Percentiles rank a stretch among this genome's conserved stretches.
Evolutionary conservation across 1,140 invertebrate species (phyloP).

Genomic region (Chymomyza costata): DNA sequence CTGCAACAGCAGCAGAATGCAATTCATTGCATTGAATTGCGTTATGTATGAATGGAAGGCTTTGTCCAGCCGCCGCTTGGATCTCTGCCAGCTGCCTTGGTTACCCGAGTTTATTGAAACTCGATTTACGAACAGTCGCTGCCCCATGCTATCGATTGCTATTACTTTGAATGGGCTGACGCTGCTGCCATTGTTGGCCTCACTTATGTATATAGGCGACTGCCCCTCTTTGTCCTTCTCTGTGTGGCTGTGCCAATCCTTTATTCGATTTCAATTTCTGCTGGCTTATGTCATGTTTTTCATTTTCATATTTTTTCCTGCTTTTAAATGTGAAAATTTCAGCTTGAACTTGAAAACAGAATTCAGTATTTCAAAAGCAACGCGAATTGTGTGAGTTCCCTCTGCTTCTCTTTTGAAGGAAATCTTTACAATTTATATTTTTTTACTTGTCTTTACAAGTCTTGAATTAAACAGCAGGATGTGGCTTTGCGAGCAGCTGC

Average conservation of each 20-base stretch:
- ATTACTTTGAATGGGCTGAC: constrained; percentile 1
- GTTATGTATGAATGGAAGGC: constrained; percentile 15
- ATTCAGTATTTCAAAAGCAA: no score
- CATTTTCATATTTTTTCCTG: no score
- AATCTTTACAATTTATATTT: no score
- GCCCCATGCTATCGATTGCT: constrained; percentile 1
- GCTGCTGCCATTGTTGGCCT: constrained; percentile 4
- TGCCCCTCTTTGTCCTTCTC: neutral
- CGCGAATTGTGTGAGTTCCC: no score
- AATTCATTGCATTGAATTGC: constrained; percentile 24
- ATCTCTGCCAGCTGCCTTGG: constrained; percentile 2
- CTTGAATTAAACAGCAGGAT: no score
- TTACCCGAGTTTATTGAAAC: constrained; percentile 28
- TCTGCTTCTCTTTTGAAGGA: no score
- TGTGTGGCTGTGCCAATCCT: neutral
- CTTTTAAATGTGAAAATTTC: no score
- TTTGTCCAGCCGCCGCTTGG: neutral
- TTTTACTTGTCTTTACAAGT: no score
- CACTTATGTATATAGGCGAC: neutral
- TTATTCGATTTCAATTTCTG: constrained; percentile 33
- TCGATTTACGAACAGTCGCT: constrained; percentile 24
- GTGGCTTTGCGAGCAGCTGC: no score
- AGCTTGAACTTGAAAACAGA: no score
- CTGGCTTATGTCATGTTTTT: no score
- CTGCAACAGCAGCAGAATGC: constrained; percentile 28